A percentile compares a stretch with the other conserved stretches of the same genome.
Evolutionary conservation across 2,797 vertebrate species (phyloP).

Genomic region (Amniataba percoides): DNA sequence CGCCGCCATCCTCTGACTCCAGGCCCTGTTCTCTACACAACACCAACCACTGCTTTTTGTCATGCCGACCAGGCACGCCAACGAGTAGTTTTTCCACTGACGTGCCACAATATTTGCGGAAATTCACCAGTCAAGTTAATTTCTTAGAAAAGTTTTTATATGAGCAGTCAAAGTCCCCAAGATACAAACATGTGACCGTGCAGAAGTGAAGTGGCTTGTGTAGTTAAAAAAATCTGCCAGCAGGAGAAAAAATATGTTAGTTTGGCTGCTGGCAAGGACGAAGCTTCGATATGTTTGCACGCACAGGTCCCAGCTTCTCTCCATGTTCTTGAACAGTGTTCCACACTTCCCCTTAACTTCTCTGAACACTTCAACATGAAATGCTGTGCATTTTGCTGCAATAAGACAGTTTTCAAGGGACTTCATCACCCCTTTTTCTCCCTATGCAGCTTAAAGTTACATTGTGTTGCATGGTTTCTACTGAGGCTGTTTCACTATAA

Average conservation of each 20-base stretch:
- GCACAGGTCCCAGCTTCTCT: background rate
- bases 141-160: slow-evolving; percentile 42
- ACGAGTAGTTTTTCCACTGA: background rate
- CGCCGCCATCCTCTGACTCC: slow-evolving; percentile 48
- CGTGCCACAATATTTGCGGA: slow-evolving; percentile 24
- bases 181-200: slow-evolving; percentile 8
- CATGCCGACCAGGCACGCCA: slow-evolving; percentile 15
- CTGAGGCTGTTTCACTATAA: background rate
- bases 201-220: background rate
- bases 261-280: background rate
- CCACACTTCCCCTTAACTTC: background rate
- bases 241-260: background rate
- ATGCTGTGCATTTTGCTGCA: too few relatives aligned
- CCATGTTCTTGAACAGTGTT: background rate
- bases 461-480: background rate
- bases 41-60: slow-evolving; percentile 29
- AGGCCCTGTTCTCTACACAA: slow-evolving; percentile 44
- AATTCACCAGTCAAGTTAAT: slow-evolving; percentile 26
- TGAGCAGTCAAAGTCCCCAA: slow-evolving; percentile 34
- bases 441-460: background rate
- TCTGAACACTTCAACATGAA: background rate
- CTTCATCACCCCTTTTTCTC: background rate
- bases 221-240: background rate
- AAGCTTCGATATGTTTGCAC: background rate
- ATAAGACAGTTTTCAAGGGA: background rate